Evolutionary conservation across 2,113 vertebrate species (phyloP).

Genomic region (Thunnus maccoyii): DNA sequence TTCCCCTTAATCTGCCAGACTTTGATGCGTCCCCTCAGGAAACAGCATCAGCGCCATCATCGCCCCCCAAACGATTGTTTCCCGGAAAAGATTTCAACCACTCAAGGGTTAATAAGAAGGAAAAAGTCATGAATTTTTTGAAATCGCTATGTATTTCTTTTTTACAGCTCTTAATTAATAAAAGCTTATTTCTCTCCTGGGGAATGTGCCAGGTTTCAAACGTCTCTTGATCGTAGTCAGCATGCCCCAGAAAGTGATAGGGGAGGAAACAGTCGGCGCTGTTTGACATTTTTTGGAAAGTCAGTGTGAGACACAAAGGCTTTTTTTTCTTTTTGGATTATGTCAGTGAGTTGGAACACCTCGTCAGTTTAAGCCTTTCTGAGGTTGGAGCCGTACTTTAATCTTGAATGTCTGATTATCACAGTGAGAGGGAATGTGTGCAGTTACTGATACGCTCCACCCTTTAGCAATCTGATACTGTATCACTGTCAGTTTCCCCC

Average conservation of each 20-base stretch:
- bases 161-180: constrained; percentile 37
- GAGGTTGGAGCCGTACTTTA: constrained; percentile 44
- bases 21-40: constrained; percentile 33
- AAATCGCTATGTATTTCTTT: constrained; percentile 15
- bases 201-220: constrained; percentile 39
- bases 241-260: not conserved
- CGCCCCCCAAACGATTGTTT: not conserved
- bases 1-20: not conserved
- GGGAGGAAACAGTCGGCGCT: not conserved
- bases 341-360: constrained; percentile 32
- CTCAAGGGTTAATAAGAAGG: constrained; percentile 35
- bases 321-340: constrained; percentile 7
- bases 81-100: constrained; percentile 16
- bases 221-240: not conserved
- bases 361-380: constrained; percentile 47
- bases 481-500: constrained; percentile 41
- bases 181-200: constrained; percentile 19
- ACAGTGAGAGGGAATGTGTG: constrained; percentile 36
- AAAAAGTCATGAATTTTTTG: constrained; percentile 8
- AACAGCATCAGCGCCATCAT: not conserved
- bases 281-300: constrained; percentile 28
- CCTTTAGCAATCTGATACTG: constrained; percentile 43
- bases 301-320: constrained; percentile 29
- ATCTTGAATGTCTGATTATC: constrained; percentile 59
- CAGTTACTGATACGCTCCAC: constrained; percentile 44